These are phyloP conservation scores for Antennarius maculatus DNA, from an alignment of 2,797 vertebrate species.

Conservation along the genomic window DNA sequence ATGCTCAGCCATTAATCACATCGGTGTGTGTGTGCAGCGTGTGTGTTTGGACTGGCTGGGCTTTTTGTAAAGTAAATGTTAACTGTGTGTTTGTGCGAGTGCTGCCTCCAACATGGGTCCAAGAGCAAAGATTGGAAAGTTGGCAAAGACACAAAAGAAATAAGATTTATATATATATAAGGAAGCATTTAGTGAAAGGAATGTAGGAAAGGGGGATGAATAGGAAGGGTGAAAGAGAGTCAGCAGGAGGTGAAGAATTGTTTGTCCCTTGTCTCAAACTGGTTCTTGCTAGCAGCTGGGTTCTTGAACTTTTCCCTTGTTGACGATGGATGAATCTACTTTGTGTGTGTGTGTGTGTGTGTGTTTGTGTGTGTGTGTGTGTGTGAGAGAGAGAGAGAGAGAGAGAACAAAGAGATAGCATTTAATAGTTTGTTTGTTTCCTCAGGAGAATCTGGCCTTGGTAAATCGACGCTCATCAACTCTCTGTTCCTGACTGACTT, in stretches of 20 bases:
- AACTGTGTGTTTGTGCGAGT: constrained; percentile 38
- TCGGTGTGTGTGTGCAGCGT: constrained; percentile 28
- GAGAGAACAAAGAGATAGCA: not conserved
- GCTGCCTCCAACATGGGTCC: constrained; percentile 18
- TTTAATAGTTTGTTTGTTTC: constrained; percentile 7
- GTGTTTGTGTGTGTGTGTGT: not conserved
- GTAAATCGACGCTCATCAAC: constrained; percentile 87
- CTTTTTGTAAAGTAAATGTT: constrained; percentile 44
- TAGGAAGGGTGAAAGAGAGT: constrained; percentile 5
- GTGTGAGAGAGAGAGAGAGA: not conserved
- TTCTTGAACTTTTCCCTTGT: constrained; percentile 54
- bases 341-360: constrained; percentile 17
- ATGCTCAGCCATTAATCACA: constrained; percentile 51
- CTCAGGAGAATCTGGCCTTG: constrained; percentile 85
- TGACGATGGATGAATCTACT: constrained; percentile 55
- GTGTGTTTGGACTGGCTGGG: constrained; percentile 34
- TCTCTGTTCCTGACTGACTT: constrained; percentile 86
- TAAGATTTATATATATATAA: constrained; percentile 32
- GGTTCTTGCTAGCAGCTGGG: constrained; percentile 49
- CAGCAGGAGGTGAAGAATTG: constrained; percentile 45
- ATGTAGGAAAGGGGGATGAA: constrained; percentile 22
- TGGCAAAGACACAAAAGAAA: constrained; percentile 32
- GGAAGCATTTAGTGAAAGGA: constrained; percentile 20
- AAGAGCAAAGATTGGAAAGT: constrained; percentile 43
- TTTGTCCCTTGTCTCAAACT: constrained; percentile 63